These are phyloP conservation scores for Phthorimaea operculella DNA, from an alignment of 1,140 invertebrate genomes.

Conservation along the genomic window DNA sequence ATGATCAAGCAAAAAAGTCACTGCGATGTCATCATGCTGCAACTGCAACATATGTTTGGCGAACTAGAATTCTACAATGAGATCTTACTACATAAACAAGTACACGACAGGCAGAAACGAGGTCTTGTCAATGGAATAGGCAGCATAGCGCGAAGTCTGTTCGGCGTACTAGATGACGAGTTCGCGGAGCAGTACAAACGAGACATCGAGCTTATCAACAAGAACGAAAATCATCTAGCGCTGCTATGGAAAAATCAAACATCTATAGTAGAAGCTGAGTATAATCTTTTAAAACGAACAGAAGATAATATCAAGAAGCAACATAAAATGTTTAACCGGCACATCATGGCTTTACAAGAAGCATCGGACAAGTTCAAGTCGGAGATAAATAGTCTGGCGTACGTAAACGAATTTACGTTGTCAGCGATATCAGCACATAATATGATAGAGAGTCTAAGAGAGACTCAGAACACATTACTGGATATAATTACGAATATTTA, in stretches of 20 bases:
- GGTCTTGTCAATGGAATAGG: constrained; percentile 3
- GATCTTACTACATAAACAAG: background rate
- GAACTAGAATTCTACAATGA: background rate
- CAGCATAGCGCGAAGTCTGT: background rate
- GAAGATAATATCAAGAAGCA: background rate
- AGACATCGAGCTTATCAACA: constrained; percentile 10
- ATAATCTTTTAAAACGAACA: background rate
- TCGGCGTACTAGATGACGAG: constrained; percentile 1
- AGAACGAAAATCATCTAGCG: background rate
- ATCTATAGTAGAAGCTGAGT: background rate
- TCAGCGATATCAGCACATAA: background rate
- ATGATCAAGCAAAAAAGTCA: background rate
- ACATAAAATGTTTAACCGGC: background rate
- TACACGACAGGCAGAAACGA: background rate
- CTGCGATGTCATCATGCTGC: background rate
- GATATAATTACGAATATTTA: background rate
- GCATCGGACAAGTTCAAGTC: background rate
- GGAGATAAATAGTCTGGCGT: background rate
- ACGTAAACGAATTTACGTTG: background rate
- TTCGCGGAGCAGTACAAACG: constrained; percentile 2
- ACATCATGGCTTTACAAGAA: background rate
- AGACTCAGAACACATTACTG: background rate
- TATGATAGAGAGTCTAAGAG: background rate
- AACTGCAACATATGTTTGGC: background rate
- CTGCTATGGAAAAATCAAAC: background rate